Base-by-base conservation (phyloP, 2,888 invertebrate genomes). In the Lottia gigantea region DNA sequence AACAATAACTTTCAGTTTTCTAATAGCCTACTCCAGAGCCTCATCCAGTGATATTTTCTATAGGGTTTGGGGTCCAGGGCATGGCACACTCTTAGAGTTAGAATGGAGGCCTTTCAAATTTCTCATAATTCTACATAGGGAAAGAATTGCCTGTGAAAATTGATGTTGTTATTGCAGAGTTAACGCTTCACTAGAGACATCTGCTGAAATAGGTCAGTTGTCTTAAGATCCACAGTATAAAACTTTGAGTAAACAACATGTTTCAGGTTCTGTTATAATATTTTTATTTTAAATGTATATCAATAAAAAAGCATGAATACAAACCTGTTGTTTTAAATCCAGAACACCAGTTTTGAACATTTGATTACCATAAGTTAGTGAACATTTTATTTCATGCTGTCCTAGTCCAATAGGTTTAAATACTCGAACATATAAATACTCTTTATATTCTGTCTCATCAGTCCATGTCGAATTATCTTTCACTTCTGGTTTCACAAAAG, bases 401-500 rank as follows among this genome's bases (percentile, higher is more conserved):
- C 80, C 79, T 67, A 87, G 75, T 14, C 81, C 84, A 14, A 83
- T 79, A 3, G 87, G 87, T 16, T 78, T 78, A 74, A 80, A 86
- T 47, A 86, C 78, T 49, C 86, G 74, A 11, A 87, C 77, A 71
- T 82, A 82, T 47, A 88, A 80, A 68, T 76, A 83, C 23, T 80
- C 70, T 46, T 86, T 85, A 76, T 83, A 86, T n/a, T 85, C 82
- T 6, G 86, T 85, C 47, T 84, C 84, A 16, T 80, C 75, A 2
- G 87, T 87, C 80, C 82, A 83, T 0, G 78, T 74, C 25, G 75
- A 76, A 8, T 68, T 76, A 62, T 86, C 86, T 67, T 72, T 75
- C 67, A 77, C 83, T 49, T 79, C 80, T 16, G 82, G 82, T 66
- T 80, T 80, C 45, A 74, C 67, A 2, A 64, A 46, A 16, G 75